A percentile compares a stretch with the other conserved stretches of the same genome.
Evolutionary conservation across 1,140 invertebrate genomes (phyloP).

Genomic region (Apis cerana): DNA sequence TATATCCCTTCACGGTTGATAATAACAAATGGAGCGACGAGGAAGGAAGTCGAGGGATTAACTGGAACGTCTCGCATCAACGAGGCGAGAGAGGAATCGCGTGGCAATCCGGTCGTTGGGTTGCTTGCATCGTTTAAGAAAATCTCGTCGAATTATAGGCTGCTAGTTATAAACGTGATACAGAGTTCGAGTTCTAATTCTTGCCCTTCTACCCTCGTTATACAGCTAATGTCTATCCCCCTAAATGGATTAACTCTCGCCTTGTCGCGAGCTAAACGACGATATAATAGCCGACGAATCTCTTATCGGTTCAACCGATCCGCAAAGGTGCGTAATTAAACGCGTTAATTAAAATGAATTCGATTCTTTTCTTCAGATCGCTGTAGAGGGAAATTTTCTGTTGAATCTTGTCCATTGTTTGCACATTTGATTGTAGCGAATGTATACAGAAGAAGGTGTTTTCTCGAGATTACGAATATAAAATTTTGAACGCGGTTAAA

Average conservation of each 20-base stretch:
- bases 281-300: constrained; percentile 48
- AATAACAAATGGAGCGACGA: not conserved
- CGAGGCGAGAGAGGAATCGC: not conserved
- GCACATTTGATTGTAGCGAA: too few relatives aligned
- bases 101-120: not conserved
- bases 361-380: not conserved
- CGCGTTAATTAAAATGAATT: constrained; percentile 41
- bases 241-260: constrained; percentile 61
- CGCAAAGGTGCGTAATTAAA: constrained; percentile 11
- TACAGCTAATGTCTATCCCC: constrained; percentile 52
- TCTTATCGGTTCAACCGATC: constrained; percentile 52
- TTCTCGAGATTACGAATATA: not conserved
- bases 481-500: too few relatives aligned
- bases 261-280: constrained; percentile 50
- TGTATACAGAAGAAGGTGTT: not conserved
- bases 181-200: constrained; percentile 56
- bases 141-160: constrained; percentile 1
- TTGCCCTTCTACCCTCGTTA: not conserved
- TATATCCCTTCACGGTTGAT: too few relatives aligned
- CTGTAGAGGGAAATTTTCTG: not conserved
- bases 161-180: constrained; percentile 26
- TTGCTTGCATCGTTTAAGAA: constrained; percentile 39
- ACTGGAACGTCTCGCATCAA: not conserved
- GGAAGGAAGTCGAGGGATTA: not conserved
- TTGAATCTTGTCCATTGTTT: too few relatives aligned